Base-by-base conservation (phyloP, 2,888 invertebrate species). In the Epirrita christyi region DNA sequence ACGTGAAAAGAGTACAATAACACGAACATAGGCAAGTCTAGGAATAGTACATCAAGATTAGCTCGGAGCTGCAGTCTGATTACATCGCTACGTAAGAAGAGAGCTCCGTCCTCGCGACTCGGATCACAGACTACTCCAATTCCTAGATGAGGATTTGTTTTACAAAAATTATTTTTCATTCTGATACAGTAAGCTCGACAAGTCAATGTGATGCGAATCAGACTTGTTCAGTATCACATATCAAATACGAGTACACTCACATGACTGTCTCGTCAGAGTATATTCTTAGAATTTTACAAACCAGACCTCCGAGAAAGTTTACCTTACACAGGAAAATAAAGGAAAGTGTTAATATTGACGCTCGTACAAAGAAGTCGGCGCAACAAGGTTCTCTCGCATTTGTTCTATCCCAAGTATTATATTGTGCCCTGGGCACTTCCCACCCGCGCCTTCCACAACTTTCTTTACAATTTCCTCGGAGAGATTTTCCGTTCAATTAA, bases 21-120 rank as follows among this genome's bases (percentile, higher is more conserved):
- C 75, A 75, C 64, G 64, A 78, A 76, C 75, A 76, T 72, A 77
- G 75, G 69, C 60, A 65, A 77, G 76, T 76, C 78, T 81, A 80
- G 78, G 77, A 79, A 82, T 81, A 80, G 81, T 78, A 82, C 83
- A 83, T 85, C 83, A 83, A 87, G 86, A 89, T 88, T 89, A 88
- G 85, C 88, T 84, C 82, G 79, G 72, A 85, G 85, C 83, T 83
- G 83, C 82, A 81, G 80, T 75, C 84, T 88, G 87, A 86, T 88
- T 88, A 85, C 83, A 81, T 77, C 77, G 81, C 81, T 78, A 73
- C 59, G 61, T 82, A 84, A 83, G 79, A 78, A 81, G 81, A 81
- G 81, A 79, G 73, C 75, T 75, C 64, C 71, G 71, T 75, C 49
- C 55, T 55, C 59, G 36, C 37, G 37, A 59, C 38, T 61, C 70